These are phyloP conservation scores for Ameiurus melas DNA, from an alignment of 2,113 vertebrate genomes.

Conservation along the genomic window DNA sequence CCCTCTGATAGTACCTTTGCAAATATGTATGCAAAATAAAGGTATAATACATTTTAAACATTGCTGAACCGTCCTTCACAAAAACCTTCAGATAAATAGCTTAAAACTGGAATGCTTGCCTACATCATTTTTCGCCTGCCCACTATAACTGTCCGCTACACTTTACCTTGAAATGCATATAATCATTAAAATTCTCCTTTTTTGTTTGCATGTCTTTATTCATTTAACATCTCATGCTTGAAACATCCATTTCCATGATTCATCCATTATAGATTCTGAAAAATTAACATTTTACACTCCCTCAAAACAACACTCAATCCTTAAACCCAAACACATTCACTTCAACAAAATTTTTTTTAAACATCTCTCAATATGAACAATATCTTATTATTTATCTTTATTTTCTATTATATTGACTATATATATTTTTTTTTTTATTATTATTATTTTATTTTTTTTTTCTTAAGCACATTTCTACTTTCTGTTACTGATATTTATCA, in stretches of 20 bases:
- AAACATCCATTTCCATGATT: not conserved
- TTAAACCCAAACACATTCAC: not conserved
- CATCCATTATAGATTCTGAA: not conserved
- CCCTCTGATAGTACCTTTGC: not conserved
- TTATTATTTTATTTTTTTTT: too few species aligned
- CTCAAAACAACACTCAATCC: not conserved
- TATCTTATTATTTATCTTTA: not conserved
- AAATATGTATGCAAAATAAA: not conserved
- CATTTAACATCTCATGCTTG: not conserved
- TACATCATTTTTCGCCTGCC: not conserved
- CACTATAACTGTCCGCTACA: not conserved
- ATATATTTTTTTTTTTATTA: too few species aligned
- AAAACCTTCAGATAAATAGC: not conserved
- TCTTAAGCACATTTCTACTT: not conserved
- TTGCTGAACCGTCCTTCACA: not conserved
- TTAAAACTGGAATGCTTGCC: not conserved
- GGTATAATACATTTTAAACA: not conserved
- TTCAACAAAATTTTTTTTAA: not conserved
- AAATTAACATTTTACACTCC: not conserved
- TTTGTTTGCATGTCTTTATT: not conserved
- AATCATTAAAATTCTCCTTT: not conserved
- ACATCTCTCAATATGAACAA: not conserved
- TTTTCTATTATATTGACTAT: not conserved
- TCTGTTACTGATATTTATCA: slow-evolving; percentile 27
- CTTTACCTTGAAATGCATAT: not conserved